Conservation (phyloP, 2,888 invertebrate genomes). For the Pristionchus mayeri region DNA sequence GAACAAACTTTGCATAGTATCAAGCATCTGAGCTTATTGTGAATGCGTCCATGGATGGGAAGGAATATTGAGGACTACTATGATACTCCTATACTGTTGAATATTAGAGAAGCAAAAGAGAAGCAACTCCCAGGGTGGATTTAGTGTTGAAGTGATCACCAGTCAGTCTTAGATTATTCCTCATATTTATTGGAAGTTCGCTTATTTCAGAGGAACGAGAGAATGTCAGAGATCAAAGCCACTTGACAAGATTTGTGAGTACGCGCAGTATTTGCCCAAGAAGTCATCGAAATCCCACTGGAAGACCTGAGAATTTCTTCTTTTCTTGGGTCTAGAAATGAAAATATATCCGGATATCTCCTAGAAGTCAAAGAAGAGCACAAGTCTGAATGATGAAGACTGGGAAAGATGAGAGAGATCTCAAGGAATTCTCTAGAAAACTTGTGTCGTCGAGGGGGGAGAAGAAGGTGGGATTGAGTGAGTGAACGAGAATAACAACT, state of each 20-base stretch:
- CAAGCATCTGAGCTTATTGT: neutral
- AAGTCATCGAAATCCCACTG: neutral
- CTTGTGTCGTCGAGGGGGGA: neutral
- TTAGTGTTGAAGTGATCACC: no score
- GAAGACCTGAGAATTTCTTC: neutral
- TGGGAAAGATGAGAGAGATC: neutral
- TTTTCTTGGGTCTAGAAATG: neutral
- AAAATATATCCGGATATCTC: neutral
- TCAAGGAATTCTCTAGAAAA: neutral
- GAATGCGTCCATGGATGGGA: neutral
- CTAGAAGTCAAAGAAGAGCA: neutral
- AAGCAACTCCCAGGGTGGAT: no score
- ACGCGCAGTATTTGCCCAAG: neutral
- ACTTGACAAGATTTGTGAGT: neutral
- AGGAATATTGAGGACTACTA: neutral
- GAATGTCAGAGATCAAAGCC: slow-evolving; percentile 12
- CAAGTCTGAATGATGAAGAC: neutral
- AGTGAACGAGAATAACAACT: slow-evolving; percentile 35
- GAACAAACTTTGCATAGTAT: slow-evolving; percentile 32
- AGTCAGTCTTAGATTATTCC: no score
- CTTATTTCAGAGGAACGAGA: no score
- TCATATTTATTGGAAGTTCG: no score
- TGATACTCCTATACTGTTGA: no score
- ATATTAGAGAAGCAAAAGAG: no score
- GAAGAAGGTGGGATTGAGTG: neutral